Conservation (phyloP, 2,113 vertebrate genomes). For the Poeciliopsis prolifica region DNA sequence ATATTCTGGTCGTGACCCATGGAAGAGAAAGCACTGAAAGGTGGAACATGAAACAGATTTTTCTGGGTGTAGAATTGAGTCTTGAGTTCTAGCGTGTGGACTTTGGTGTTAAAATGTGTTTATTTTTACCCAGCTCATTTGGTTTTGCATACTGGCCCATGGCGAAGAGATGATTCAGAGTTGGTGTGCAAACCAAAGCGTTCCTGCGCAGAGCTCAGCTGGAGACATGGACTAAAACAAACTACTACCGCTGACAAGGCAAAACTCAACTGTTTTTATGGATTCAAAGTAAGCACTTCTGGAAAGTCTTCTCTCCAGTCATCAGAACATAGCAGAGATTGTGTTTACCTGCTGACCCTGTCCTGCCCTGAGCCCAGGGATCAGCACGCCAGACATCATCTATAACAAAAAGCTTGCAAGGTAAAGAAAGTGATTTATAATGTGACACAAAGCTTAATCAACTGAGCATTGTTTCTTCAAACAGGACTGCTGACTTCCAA, state of each 20-base stretch:
- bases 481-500: not conserved
- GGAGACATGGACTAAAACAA: conserved; percentile 5
- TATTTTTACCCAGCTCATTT: not conserved
- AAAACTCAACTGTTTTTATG: not conserved
- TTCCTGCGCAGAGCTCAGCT: conserved; percentile 28
- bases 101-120: not conserved
- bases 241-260: conserved; percentile 2
- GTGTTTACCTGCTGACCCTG: not conserved
- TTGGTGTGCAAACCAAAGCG: conserved; percentile 19
- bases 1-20: not conserved
- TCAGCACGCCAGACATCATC: conserved; percentile 24
- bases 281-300: not conserved
- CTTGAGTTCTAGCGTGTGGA: not conserved
- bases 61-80: not conserved
- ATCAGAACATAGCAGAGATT: conserved; percentile 17
- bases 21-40: not conserved
- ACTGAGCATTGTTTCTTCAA: not conserved
- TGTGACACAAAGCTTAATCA: conserved; percentile 4
- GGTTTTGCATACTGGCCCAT: conserved; percentile 16
- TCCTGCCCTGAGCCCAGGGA: not conserved
- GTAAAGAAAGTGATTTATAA: conserved; percentile 23
- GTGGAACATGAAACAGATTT: conserved; percentile 5
- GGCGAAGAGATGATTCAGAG: conserved; percentile 38
- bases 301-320: not conserved
- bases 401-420: not conserved